Evolutionary conservation across 1,140 invertebrate genomes (phyloP), one percentile per base, ranked within the genome.

Genomic region (Bombus affinis): DNA sequence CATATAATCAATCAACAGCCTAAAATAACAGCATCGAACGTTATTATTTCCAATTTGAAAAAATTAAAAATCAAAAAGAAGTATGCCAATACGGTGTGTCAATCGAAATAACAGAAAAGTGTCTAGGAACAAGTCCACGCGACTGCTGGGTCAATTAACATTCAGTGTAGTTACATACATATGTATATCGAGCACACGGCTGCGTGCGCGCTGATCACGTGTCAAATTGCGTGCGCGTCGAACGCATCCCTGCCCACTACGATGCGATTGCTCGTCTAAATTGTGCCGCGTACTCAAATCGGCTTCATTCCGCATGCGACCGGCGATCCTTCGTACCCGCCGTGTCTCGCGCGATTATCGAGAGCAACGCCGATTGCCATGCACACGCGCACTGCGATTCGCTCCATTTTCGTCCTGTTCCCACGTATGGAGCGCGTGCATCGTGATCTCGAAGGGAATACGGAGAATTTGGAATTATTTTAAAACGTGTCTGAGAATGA

Each of bases 231-330:
- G 68, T 84, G 75, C 76, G 39, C 59, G 42, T 76, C 39, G 53
- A 37, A 53, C 74, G 73, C 28, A 47, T 78, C 66, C 37, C 47
- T 66, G 81, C 68, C 59, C 35, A 35, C 39, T 15, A 9, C 53
- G 25, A 28, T 4, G 13, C 47, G 47, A 22, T 53, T 18, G 13
- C 22, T 78, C 65, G 75, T 62, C n/a, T 84, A 84, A 84, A 84
- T 79, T 79, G 68, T 84, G 83, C 75, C 82, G 75, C 82, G 66
- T 84, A 59, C 66, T 75, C 82, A n/a, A 84, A 84, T 71, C 47
- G 39, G 9, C 75, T 72, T 84, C 83, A 84, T 84, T 84, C 32
- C 32, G 75, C 75, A 84, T 84, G 66, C 83, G 62, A 37, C 15
- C 39, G 39, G 8, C 37, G 66, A 53, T 22, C 25, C 12, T 37